Percentiles rank a stretch among this genome's conserved stretches.
Conservation (phyloP, 1,140 invertebrate species). For the Aphelinus certus region DNA sequence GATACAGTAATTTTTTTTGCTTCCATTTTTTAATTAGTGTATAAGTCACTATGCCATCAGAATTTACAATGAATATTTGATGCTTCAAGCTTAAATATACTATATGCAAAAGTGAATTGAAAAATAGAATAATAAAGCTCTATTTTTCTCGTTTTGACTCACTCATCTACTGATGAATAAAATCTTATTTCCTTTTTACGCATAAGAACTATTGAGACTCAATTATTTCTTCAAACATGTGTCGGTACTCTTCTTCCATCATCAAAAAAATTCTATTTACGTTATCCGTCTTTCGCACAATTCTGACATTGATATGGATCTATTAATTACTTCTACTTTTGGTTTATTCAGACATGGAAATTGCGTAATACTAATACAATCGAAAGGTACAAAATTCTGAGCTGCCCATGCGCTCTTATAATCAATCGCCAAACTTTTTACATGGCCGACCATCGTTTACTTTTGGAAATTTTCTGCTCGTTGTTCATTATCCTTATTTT, state of each 20-base stretch:
- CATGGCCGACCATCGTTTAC: constrained; percentile 9
- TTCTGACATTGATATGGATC: constrained; percentile 43
- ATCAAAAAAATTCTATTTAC: constrained; percentile 10
- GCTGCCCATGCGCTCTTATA: constrained; percentile 34
- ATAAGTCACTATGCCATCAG: constrained; percentile 35
- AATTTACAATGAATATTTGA: constrained; percentile 32
- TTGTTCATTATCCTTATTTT: constrained; percentile 5
- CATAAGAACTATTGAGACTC: constrained; percentile 40
- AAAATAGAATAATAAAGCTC: constrained; percentile 41
- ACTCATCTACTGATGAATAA: constrained; percentile 42
- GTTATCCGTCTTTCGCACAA: constrained; percentile 43
- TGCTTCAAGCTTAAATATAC: constrained; percentile 2
- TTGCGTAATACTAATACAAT: constrained; percentile 56
- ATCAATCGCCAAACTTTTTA: constrained; percentile 21
- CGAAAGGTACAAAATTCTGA: constrained; percentile 43
- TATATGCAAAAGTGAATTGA: constrained; percentile 37
- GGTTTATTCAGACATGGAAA: constrained; percentile 45
- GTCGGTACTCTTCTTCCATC: constrained; percentile 15
- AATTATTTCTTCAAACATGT: constrained; percentile 25
- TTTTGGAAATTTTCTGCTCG: constrained; percentile 12
- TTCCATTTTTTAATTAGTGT: background rate
- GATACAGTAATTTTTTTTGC: background rate
- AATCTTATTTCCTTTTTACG: constrained; percentile 36
- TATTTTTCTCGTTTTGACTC: constrained; percentile 6
- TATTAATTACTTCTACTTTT: constrained; percentile 45